Percentiles rank a stretch among this genome's conserved stretches.
Conservation (phyloP, 2,113 vertebrate genomes). For the Hydrolagus affinis region DNA sequence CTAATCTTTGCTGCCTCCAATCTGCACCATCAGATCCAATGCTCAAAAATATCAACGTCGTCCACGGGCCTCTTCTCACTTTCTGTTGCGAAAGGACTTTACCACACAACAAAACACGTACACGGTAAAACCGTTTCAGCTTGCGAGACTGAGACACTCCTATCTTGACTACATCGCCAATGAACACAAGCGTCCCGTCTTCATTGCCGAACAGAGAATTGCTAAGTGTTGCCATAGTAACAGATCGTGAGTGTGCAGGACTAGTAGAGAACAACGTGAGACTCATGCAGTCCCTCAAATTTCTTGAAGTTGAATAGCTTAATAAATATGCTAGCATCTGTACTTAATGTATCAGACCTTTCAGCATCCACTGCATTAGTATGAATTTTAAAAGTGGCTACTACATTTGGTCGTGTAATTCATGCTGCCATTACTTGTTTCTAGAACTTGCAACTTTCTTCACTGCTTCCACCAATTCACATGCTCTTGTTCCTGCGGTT, state of each 20-base stretch:
- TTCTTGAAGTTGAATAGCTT: slow-evolving; percentile 31
- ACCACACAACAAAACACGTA: slow-evolving; percentile 47
- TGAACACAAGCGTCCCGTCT: slow-evolving; percentile 40
- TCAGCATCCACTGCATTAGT: slow-evolving; percentile 27
- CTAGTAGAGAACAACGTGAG: slow-evolving; percentile 41
- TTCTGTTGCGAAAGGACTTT: slow-evolving; percentile 42
- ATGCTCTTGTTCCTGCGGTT: slow-evolving; percentile 44
- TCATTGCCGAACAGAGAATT: slow-evolving; percentile 33
- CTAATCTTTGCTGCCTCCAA: slow-evolving; percentile 34
- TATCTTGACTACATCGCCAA: slow-evolving; percentile 43
- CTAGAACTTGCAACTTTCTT: slow-evolving; percentile 41
- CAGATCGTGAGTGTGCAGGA: slow-evolving; percentile 24
- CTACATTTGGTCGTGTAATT: slow-evolving; percentile 35
- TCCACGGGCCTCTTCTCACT: slow-evolving; percentile 63
- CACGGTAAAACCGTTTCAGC: slow-evolving; percentile 54
- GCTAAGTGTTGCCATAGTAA: slow-evolving; percentile 32
- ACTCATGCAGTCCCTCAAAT: slow-evolving; percentile 6
- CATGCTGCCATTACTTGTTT: slow-evolving; percentile 43
- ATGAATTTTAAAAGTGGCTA: slow-evolving; percentile 42
- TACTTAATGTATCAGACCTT: slow-evolving; percentile 38
- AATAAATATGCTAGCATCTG: slow-evolving; percentile 49
- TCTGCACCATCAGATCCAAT: slow-evolving; percentile 1
- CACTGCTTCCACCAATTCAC: slow-evolving; percentile 54
- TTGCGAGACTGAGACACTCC: slow-evolving; percentile 54
- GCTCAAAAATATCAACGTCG: slow-evolving; percentile 44